Evolutionary conservation across 64 coral and sea anemone species (phyloP), one percentile per base, ranked within the genome.

Genomic region (Cladopsammia gracilis): DNA sequence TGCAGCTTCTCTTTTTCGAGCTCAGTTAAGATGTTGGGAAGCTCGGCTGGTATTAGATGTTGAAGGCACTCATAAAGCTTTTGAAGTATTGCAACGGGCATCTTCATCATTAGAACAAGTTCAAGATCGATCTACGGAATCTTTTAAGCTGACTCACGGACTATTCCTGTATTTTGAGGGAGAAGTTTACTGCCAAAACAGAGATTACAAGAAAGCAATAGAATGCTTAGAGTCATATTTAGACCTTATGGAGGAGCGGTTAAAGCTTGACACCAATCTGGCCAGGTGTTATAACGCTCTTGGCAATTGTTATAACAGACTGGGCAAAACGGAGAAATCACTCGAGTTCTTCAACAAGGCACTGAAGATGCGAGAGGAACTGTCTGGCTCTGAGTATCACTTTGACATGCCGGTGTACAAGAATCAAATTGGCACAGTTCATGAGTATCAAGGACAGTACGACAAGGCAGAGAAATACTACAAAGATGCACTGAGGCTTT

Each of bases 401-500:
- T 45, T 61, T 48, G 56, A 84, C 54, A 82, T 82, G 60, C 80
- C 80, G 6, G 62, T 84, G 15, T 26, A 16, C 46, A 84, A 84
- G 61, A 84, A 84, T 67, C 62, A 84, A 84, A 84, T 84, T 24
- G 80, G 60, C 20, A 66, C 80, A 5, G n/a, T 48, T 18, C 66
- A 67, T 16, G 47, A 66, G 18, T 18, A 4, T 0, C 18, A 73
- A 58, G 89, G 78, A 15, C 58, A 84, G 5, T 71, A 82, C 7
- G 43, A 48, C 0, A 26, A 84, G 53, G 89, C 77, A 0, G 10
- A 52, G 2, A 9, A 83, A 16, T 83, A 43, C 13, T 91, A 83
- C 89, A 66, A 83, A 83, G 78, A 91, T 12, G 89, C 89, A 2
- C 52, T 91, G 51, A 25, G 45, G 14, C 49, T 83, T 70, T 79